These are phyloP conservation scores for Epizoanthus stellaris DNA, from an alignment of 92 coral and sea anemone species.

Conservation along the genomic window DNA sequence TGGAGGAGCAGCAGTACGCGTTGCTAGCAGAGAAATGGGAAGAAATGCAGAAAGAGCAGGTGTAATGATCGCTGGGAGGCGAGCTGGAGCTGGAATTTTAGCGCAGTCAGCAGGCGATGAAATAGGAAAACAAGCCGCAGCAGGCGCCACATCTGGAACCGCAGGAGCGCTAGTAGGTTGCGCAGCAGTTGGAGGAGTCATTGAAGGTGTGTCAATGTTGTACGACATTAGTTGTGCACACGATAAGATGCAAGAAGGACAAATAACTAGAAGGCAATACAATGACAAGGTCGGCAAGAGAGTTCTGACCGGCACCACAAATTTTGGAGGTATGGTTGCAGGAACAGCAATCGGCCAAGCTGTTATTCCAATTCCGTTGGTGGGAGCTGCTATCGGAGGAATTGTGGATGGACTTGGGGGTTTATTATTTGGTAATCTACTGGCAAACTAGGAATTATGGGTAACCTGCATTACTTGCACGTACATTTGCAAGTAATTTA, in stretches of 20 bases:
- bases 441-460: background rate
- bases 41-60: background rate
- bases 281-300: background rate
- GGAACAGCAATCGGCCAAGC: slow-evolving; percentile 34
- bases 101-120: background rate
- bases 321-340: background rate
- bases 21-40: background rate
- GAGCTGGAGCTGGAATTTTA: background rate
- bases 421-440: background rate
- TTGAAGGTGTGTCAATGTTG: background rate
- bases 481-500: too few species aligned
- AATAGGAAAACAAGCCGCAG: background rate
- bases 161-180: slow-evolving; percentile 16
- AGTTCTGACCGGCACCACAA: slow-evolving; percentile 10
- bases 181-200: background rate
- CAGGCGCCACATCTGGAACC: background rate
- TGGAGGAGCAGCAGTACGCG: too few species aligned
- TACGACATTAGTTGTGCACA: background rate
- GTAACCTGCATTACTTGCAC: too few species aligned
- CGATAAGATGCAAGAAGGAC: background rate
- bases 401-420: slow-evolving; percentile 17
- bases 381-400: slow-evolving; percentile 21
- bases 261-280: background rate
- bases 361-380: slow-evolving; percentile 30
- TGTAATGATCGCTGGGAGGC: background rate